A percentile compares a stretch with the other conserved stretches of the same genome.
Evolutionary conservation across 2,113 vertebrate genomes (phyloP).

Genomic region (Formicarius rufipectus): DNA sequence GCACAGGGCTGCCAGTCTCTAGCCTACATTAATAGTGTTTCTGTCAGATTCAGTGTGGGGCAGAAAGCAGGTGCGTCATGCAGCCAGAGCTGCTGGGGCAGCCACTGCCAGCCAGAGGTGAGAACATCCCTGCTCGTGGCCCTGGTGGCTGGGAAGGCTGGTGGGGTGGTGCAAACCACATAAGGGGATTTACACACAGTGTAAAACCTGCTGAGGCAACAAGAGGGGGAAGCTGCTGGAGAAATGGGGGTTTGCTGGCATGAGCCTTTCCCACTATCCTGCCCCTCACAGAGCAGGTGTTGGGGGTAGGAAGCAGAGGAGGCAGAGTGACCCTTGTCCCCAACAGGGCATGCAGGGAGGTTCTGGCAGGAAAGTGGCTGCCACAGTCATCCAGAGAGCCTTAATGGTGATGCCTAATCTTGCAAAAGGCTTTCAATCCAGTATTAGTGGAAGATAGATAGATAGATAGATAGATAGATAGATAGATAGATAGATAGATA

Average conservation of each 20-base stretch:
- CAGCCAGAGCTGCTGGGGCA: too few relatives aligned
- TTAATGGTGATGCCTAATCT: too few relatives aligned
- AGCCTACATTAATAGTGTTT: too few relatives aligned
- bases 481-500: too few relatives aligned
- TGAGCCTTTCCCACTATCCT: fast-evolving
- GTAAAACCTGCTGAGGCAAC: neutral
- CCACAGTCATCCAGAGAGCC: too few relatives aligned
- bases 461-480: too few relatives aligned
- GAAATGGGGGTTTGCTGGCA: neutral
- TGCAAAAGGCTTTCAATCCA: too few relatives aligned
- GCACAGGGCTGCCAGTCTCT: too few relatives aligned
- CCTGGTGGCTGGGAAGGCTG: neutral
- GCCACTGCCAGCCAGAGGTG: neutral
- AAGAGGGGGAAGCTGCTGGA: neutral
- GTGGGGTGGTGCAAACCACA: neutral
- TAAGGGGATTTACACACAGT: neutral
- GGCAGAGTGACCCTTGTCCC: neutral
- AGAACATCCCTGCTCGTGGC: neutral
- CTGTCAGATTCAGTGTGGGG: too few relatives aligned
- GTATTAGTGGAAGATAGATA: too few relatives aligned
- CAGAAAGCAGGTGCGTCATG: too few relatives aligned
- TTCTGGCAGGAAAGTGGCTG: neutral
- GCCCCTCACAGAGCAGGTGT: fast-evolving
- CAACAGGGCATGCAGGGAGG: neutral
- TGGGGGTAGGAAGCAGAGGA: too few relatives aligned